Base-by-base conservation (phyloP, 2,888 invertebrate genomes). In the Ecdyonurus torrentis region DNA sequence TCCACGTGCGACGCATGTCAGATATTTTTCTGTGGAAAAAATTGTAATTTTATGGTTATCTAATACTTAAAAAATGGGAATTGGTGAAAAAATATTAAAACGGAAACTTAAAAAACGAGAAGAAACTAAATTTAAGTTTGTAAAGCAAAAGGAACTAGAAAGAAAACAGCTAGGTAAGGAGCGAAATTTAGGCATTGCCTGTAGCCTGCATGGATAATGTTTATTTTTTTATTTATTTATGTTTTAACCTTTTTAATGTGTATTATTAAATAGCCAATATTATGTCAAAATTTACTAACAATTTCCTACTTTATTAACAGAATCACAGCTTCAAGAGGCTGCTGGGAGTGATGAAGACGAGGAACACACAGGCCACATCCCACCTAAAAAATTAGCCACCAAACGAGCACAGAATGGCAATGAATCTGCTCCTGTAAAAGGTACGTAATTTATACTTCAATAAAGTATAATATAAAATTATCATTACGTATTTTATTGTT, bases 91-190 rank as follows among this genome's bases (percentile, higher is more conserved):
- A 75, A 79, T 88, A 61, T 75, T 89, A 23, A 81, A 86, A 81
- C 78, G 85, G 63, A 89, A 89, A 75, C 87, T 89, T 37, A 88
- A 84, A 67, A 89, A 88, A 70, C 79, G 86, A 0, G 88, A 89
- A 69, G 85, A 86, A 69, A 83, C 82, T 67, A 89, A 85, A 71
- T 71, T 82, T 24, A 81, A 82, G 67, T 70, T 84, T 10, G 71
- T 80, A 3, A 76, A 83, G 70, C 76, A 83, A 68, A 83, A 84
- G 71, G 77, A 83, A 68, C 66, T 7, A 55, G 60, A 23, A 20
- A 55, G 55, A 20, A n/a, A 55, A n/a, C 55, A 55, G 20, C 7
- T 7, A 55, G 19, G 22, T 20, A 55, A 20, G 19, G 20, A 22
- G 5, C 22, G n/a, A n/a, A n/a, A n/a, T n/a, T n/a, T n/a, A n/a